Percentiles rank a stretch among this genome's conserved stretches.
These are phyloP conservation scores for Onychostruthus taczanowskii DNA, from an alignment of 2,113 vertebrate species.

Conservation along the genomic window DNA sequence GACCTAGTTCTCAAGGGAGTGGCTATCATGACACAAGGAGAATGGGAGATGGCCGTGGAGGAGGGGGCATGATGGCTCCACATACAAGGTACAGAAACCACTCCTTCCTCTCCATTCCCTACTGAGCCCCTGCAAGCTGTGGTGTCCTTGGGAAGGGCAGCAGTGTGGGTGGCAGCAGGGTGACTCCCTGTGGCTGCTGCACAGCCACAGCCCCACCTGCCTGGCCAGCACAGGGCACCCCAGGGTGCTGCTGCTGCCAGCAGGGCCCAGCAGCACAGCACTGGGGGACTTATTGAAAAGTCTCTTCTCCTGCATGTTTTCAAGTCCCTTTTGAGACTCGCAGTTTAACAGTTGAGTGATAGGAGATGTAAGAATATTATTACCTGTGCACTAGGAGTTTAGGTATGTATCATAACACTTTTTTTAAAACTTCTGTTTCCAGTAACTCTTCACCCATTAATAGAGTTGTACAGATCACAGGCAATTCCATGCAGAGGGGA, in stretches of 20 bases:
- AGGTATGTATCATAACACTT: background rate
- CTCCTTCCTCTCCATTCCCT: background rate
- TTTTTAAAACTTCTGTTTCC: constrained; percentile 59
- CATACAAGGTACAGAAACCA: constrained; percentile 82
- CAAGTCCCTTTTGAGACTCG: background rate
- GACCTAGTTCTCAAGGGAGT: constrained; percentile 83
- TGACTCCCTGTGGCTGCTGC: background rate
- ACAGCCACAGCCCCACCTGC: background rate
- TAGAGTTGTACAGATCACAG: constrained; percentile 95
- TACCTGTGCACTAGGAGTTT: background rate
- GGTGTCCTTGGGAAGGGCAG: background rate
- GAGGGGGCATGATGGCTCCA: constrained; percentile 84
- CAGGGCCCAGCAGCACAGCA: background rate
- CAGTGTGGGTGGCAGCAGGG: background rate
- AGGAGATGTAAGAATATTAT: background rate
- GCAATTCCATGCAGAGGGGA: constrained; percentile 86
- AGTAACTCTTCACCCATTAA: constrained; percentile 92
- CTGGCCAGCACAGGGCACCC: background rate
- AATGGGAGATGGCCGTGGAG: constrained; percentile 81
- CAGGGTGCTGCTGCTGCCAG: background rate
- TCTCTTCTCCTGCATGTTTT: background rate
- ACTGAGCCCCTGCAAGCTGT: background rate
- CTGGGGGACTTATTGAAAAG: background rate
- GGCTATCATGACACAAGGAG: constrained; percentile 83
- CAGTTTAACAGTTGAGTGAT: background rate